Percentiles rank a stretch among this genome's conserved stretches.
Conservation (phyloP, 2,113 vertebrate genomes). For the Gopherus evgoodei region DNA sequence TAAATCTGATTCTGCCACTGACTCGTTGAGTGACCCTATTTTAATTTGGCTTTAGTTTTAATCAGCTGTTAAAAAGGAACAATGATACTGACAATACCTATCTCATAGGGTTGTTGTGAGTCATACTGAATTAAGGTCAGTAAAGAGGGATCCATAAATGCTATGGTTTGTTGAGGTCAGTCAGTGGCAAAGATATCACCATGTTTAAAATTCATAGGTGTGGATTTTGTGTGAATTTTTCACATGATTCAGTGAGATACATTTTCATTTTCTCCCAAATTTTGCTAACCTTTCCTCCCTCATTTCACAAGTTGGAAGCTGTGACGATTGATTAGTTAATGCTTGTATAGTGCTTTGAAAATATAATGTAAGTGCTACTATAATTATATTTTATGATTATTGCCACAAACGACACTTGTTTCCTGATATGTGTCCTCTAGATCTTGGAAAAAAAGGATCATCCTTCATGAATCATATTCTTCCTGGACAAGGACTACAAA, state of each 20-base stretch:
- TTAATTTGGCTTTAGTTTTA: background rate
- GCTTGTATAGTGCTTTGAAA: background rate
- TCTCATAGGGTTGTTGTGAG: background rate
- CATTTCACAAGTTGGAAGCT: background rate
- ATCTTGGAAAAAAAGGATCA: background rate
- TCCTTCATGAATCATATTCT: background rate
- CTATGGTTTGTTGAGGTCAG: background rate
- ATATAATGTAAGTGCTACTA: background rate
- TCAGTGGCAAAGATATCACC: background rate
- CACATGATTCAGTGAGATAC: background rate
- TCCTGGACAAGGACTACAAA: background rate
- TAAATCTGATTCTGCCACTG: background rate
- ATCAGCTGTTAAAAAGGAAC: background rate
- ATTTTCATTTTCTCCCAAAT: background rate
- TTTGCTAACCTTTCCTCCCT: background rate
- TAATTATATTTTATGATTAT: background rate
- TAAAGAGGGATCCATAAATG: background rate
- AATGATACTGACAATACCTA: background rate
- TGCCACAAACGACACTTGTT: background rate
- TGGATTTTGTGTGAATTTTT: background rate
- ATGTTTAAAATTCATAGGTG: background rate
- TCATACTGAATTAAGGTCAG: background rate
- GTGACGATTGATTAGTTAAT: background rate
- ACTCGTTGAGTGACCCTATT: background rate
- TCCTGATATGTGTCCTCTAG: background rate